Percentiles rank a stretch among this genome's conserved stretches.
Evolutionary conservation across 2,888 invertebrate genomes (phyloP).

Genomic region (Drosophila limbata): DNA sequence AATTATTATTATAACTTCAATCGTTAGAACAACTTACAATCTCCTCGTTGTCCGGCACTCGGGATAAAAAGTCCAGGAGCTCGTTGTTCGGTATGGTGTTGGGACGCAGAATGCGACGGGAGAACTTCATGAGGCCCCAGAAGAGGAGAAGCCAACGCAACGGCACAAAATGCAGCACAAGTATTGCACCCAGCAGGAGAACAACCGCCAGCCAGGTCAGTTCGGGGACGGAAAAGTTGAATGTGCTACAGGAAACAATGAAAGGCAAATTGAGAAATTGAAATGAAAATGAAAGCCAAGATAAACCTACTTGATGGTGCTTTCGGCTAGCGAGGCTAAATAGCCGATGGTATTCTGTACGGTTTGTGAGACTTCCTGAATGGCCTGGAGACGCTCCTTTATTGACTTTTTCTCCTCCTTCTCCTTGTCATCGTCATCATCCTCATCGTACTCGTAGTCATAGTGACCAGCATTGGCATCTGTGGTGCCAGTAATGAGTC

Average conservation of each 20-base stretch:
- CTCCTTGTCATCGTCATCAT: constrained; percentile 96
- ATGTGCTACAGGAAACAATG: constrained; percentile 88
- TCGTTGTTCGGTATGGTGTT: constrained; percentile 99
- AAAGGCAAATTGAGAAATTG: not conserved
- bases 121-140: constrained; percentile 98
- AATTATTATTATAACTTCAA: not conserved
- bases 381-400: constrained; percentile 96
- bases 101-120: constrained; percentile 95
- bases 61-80: constrained; percentile 95
- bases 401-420: constrained; percentile 98
- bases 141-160: constrained; percentile 94
- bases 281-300: not conserved
- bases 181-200: constrained; percentile 89
- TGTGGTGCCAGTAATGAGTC: constrained; percentile 83
- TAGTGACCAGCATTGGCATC: constrained; percentile 84
- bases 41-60: constrained; percentile 97
- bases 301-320: constrained; percentile 94
- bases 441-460: constrained; percentile 89
- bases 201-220: constrained; percentile 96
- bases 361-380: constrained; percentile 98
- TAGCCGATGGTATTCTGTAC: constrained; percentile 98
- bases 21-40: constrained; percentile 87
- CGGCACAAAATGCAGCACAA: constrained; percentile 95
- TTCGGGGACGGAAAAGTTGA: constrained; percentile 98
- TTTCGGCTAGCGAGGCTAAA: constrained; percentile 96